Evolutionary conservation across 53 echinoderm and acorn worm genomes (phyloP).

Genomic region (Luidia sarsii): DNA sequence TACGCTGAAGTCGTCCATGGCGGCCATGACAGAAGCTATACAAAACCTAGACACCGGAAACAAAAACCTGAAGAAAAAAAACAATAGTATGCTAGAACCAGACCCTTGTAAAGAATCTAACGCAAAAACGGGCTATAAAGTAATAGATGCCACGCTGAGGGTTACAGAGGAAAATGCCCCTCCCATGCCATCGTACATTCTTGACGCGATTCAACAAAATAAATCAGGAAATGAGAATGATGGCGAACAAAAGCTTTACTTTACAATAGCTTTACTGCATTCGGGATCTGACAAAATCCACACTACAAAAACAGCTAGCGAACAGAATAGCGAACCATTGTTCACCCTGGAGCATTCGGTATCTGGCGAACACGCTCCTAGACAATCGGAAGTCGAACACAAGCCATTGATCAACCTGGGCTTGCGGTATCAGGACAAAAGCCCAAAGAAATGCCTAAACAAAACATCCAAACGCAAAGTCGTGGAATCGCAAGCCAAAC

Average conservation of each 20-base stretch:
- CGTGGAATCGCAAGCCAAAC: not conserved
- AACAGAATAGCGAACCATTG: too few relatives aligned
- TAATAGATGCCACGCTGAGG: not conserved
- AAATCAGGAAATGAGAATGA: not conserved
- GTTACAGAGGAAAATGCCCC: slow-evolving; percentile 15
- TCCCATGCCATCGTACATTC: not conserved
- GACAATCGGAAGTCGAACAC: too few relatives aligned
- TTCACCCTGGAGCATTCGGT: too few relatives aligned
- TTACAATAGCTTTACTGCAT: too few relatives aligned
- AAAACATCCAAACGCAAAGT: too few relatives aligned
- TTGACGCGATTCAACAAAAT: not conserved
- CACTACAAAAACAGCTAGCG: not conserved
- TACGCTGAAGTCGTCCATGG: not conserved
- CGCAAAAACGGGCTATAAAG: not conserved
- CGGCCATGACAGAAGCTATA: not conserved
- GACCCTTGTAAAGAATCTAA: not conserved
- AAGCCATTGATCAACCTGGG: not conserved
- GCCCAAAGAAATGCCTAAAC: too few relatives aligned
- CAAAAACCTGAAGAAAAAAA: not conserved
- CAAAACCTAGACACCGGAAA: not conserved
- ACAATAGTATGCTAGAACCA: not conserved
- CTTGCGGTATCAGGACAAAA: too few relatives aligned
- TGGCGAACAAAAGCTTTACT: too few relatives aligned
- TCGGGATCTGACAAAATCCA: too few relatives aligned
- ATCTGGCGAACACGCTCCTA: too few relatives aligned